Conservation (phyloP, 2,113 vertebrate species). For the Elanoides forficatus region DNA sequence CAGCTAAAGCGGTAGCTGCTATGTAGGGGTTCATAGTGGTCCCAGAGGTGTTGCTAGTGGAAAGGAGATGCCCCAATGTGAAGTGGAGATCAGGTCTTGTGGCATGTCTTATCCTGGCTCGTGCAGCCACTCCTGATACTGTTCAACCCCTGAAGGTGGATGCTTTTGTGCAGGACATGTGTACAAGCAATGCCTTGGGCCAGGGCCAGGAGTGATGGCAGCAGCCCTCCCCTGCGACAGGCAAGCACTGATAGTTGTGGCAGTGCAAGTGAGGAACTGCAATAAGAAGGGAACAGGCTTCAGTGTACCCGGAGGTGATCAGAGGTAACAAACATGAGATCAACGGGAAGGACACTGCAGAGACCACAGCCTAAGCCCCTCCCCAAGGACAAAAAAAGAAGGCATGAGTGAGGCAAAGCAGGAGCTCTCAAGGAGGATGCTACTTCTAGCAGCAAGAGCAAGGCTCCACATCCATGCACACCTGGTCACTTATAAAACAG, state of each 20-base stretch:
- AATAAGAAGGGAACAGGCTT: background rate
- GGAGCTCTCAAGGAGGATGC: background rate
- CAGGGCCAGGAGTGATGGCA: background rate
- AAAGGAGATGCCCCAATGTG: fast-evolving
- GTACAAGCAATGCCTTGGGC: background rate
- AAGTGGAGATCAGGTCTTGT: background rate
- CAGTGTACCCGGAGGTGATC: background rate
- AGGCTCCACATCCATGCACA: background rate
- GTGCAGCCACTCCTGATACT: background rate
- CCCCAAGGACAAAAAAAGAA: background rate
- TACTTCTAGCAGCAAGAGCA: background rate
- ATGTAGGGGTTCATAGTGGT: fast-evolving
- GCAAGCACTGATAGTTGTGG: background rate
- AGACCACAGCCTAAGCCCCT: background rate
- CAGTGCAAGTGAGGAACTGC: background rate
- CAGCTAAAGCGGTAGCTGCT: background rate
- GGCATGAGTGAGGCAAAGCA: background rate
- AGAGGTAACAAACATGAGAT: fast-evolving
- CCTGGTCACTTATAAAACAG: background rate
- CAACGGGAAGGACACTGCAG: background rate
- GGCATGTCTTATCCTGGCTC: background rate
- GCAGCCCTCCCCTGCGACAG: background rate
- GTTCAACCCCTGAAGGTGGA: background rate
- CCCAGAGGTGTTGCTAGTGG: background rate
- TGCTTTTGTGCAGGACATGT: background rate